Evolutionary conservation across 2,888 invertebrate species (phyloP), one percentile per base, ranked within the genome.

Genomic region (Chesias legatella): DNA sequence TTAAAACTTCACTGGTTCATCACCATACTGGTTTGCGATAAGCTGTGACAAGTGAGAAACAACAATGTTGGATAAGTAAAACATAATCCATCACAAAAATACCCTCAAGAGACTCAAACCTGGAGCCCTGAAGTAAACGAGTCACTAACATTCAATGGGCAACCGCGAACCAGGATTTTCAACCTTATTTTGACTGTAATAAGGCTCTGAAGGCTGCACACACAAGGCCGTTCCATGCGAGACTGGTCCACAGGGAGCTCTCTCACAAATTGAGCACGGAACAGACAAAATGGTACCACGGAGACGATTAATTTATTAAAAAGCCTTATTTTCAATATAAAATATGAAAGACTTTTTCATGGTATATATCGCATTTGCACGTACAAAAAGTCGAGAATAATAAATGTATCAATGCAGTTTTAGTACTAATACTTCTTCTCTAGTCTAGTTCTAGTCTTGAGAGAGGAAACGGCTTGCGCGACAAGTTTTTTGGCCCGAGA

Each of bases 181-280:
- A 6, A 17, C 30, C 36, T 25, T 47, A 39, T 27, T 17, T 26
- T 0, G 5, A 31, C 13, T 27, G 22, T 10, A 23, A 17, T 33
- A 25, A 25, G 21, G 33, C 33, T 0, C 22, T 40, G 1, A 32
- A n/a, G n/a, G n/a, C 11, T 2, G 7, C 40, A 10, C 9, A 10
- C 1, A 29, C 4, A 1, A 32, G 33, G 7, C 26, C 32, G 5
- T 40, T 45, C 9, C 32, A 40, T 6, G 28, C 27, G 10, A 32
- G 36, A 24, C 29, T 37, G 26, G 31, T 29, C 22, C 48, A 41
- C 27, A 51, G 53, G 54, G 53, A 51, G 30, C 37, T 54, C 9
- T 52, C 51, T 30, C 51, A 49, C 29, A 20, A 30, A 23, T 7
- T 31, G 7, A 40, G 30, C 21, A 9, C 33, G 10, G 9, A 17